Evolutionary conservation across 1,140 invertebrate genomes (phyloP), one percentile per base, ranked within the genome.

Genomic region (Laodelphax striatellus): DNA sequence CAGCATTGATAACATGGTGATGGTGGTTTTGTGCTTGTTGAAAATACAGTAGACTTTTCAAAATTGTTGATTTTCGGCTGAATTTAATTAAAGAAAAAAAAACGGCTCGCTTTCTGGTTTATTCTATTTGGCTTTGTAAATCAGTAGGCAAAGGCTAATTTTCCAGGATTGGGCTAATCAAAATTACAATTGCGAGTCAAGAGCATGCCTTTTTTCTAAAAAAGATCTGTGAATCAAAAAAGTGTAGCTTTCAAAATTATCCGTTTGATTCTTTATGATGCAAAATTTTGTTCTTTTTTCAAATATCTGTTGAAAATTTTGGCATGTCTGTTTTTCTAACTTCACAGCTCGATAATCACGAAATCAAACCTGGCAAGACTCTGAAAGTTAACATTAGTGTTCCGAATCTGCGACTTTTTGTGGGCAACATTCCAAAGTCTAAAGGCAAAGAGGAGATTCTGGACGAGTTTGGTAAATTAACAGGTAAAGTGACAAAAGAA

Each of bases 391-490:
- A 98, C 87, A 92, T 98, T 87, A 98, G 94, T 79, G 91, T 98
- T 85, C 94, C 95, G 80, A 98, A 98, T 86, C 90, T 96, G 79
- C 92, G 95, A 82, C 91, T 99, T 84, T 99, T 98, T 87, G 92
- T 98, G 82, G 96, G 96, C 82, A 98, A 98, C 87, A 98, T 99
- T 88, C 96, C 96, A 84, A 98, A 98, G 86, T 96, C 92, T 82
- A 98, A 98, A 90, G 90, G 92, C 83, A 97, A 94, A 93, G 94
- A 98, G 82, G 94, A 98, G 86, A 98, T 99, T 82, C 87, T 94
- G 85, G 94, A 97, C 82, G 96, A 98, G 86, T 97, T 98, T 88
- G 87, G 89, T 88, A 98, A 97, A 92, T 90, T 94, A 84, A 92
- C 94, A 95, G 93, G 94, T 98, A 94, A 92, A 83, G 84, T 85